These are phyloP conservation scores for Cherax quadricarinatus DNA, from an alignment of 1,140 invertebrate genomes.

Conservation along the genomic window DNA sequence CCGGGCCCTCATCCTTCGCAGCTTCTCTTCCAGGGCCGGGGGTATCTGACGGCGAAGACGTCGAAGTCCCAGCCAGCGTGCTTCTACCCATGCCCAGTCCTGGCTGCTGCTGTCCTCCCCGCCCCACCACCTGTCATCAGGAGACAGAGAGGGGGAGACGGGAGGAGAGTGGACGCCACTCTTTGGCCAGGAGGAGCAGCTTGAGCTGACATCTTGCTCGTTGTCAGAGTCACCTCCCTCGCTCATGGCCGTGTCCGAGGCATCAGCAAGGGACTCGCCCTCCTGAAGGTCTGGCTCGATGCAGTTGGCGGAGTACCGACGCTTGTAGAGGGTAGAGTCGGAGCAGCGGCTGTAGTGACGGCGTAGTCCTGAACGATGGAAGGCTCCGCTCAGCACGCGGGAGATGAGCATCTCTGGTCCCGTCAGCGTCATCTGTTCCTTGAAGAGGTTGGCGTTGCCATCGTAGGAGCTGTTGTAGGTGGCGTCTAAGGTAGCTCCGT, in stretches of 20 bases:
- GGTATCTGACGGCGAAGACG: conserved; percentile 40
- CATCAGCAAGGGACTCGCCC: conserved; percentile 27
- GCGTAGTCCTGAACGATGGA: not conserved
- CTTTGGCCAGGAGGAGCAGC: conserved; percentile 39
- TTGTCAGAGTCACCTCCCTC: conserved; percentile 51
- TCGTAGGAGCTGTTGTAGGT: conserved; percentile 57
- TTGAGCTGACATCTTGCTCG: conserved; percentile 12
- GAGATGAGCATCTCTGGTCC: conserved; percentile 48
- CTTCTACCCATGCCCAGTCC: conserved; percentile 62
- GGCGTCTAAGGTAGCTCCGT: conserved; percentile 33
- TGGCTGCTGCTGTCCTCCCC: conserved; percentile 31
- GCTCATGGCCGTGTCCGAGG: conserved; percentile 48
- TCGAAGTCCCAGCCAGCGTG: conserved; percentile 33
- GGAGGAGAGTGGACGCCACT: not conserved
- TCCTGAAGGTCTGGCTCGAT: conserved; percentile 40
- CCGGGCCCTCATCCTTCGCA: conserved; percentile 19
- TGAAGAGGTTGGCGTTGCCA: conserved; percentile 66
- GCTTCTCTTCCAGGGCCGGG: conserved; percentile 42
- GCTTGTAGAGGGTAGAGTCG: not conserved
- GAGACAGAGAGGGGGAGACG: conserved; percentile 27
- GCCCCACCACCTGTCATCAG: conserved; percentile 44
- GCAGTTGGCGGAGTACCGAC: conserved; percentile 51
- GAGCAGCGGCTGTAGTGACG: not conserved
- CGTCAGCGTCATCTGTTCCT: conserved; percentile 51
- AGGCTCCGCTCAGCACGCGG: conserved; percentile 29